Percentiles rank a stretch among this genome's conserved stretches.
Conservation (phyloP, 2,113 vertebrate species). For the Aptenodytes forsteri region DNA sequence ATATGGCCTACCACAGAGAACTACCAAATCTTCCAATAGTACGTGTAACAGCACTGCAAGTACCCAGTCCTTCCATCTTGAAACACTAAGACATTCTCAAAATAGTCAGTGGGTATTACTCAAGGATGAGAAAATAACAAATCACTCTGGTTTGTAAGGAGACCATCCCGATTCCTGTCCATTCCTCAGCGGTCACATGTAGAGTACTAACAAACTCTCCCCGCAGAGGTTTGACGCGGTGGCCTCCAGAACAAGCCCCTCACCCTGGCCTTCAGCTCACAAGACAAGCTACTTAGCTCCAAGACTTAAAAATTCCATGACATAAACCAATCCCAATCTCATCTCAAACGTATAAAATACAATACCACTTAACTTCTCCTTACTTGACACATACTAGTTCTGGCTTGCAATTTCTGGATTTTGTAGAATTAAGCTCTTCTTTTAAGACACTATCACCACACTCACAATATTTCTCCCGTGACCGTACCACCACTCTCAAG, state of each 20-base stretch:
- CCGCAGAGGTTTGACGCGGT: rapidly evolving
- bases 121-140: neutral
- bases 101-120: neutral
- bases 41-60: neutral
- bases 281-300: neutral
- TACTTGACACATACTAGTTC: neutral
- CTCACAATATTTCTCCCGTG: neutral
- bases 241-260: neutral
- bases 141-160: neutral
- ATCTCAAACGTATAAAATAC: neutral
- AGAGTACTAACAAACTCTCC: neutral
- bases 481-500: neutral
- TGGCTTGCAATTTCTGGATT: neutral
- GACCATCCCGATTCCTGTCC: rapidly evolving
- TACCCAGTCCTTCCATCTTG: neutral
- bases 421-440: neutral
- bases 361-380: neutral
- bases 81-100: neutral
- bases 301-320: neutral
- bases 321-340: neutral
- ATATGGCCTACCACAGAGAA: neutral
- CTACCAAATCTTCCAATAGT: neutral
- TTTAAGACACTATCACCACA: neutral
- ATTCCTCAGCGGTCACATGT: rapidly evolving
- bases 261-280: neutral